Evolutionary conservation across 30 jellyfish, hydroid and myxozoan genomes (phyloP).

Genomic region (Aurelia sp.): DNA sequence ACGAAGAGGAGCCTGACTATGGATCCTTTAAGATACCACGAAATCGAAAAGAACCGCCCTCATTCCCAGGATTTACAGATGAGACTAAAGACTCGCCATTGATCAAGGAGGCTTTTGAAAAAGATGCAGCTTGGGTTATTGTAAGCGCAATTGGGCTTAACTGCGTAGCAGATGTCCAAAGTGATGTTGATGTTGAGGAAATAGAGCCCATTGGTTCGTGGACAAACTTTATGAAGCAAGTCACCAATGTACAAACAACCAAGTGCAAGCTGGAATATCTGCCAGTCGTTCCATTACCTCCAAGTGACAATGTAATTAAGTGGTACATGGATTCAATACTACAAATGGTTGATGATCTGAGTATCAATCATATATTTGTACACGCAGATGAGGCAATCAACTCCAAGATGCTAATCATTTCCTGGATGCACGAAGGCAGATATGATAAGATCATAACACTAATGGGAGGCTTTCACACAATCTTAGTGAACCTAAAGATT

Average conservation of each 20-base stretch:
- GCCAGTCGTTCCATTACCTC: constrained; percentile 73
- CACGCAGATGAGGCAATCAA: constrained; percentile 26
- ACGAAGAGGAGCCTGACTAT: constrained; percentile 50
- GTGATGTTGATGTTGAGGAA: constrained; percentile 50
- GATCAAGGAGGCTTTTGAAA: constrained; percentile 39
- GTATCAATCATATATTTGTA: constrained; percentile 44
- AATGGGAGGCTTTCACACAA: constrained; percentile 69
- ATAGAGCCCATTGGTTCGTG: constrained; percentile 61
- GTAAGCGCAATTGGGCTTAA: constrained; percentile 51
- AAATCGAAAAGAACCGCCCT: constrained; percentile 46
- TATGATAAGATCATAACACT: constrained; percentile 47
- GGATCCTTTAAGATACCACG: constrained; percentile 61
- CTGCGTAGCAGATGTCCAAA: constrained; percentile 38
- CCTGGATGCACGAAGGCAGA: constrained; percentile 53
- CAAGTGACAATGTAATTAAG: constrained; percentile 16
- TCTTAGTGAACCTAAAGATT: constrained; percentile 47
- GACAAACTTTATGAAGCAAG: constrained; percentile 51
- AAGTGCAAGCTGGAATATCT: constrained; percentile 66
- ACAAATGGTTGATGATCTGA: constrained; percentile 54
- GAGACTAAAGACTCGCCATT: constrained; percentile 35
- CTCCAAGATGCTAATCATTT: constrained; percentile 51
- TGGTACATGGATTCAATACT: constrained; percentile 53
- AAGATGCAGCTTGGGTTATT: constrained; percentile 57
- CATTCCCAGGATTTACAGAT: constrained; percentile 56
- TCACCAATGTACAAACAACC: too few species aligned